Evolutionary conservation across 1,140 invertebrate genomes (phyloP), one percentile per base, ranked within the genome.

Genomic region (Eumeta japonica): DNA sequence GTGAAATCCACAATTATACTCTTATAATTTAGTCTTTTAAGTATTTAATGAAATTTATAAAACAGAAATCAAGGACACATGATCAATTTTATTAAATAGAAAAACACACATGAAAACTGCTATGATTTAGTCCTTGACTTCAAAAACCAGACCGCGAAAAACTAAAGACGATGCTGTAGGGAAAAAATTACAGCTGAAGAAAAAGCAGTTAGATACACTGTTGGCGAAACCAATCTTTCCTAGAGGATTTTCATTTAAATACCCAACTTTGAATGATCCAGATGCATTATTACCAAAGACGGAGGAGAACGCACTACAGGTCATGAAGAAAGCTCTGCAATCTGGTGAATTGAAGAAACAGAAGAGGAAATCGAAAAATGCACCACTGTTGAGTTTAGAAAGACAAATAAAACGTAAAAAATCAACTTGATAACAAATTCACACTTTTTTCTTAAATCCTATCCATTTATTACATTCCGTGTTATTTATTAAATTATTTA

Each of bases 161-260:
- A 14, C 28, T 30, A 14, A 4, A 30, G 28, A 30, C 5, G 5
- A 11, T 5, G 13, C 52, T 2, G 51, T 65, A 50, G 58, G 67
- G 17, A 64, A 58, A 35, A 51, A 52, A 1, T 30, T 75, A 2
- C 74, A 83, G 46, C 46, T 59, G 1, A 82, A 81, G 58, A 77
- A 79, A 49, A 73, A 75, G 27, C 77, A 84, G 24, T 58, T 91
- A 3, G 60, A 73, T 3, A 32, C 58, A 3, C 49, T 89, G 10
- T 50, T 90, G 15, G 64, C 75, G 0, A 78, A 81, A 42, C 81
- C 84, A 1, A 48, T 90, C 7, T 84, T 85, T 47, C 83, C 83
- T 0, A 80, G 76, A 58, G 81, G 81, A 1, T 85, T 87, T 52
- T 87, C 81, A 38, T 85, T 82, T 37, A 88, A 84, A 54, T 88